Evolutionary conservation across 35 echinoderm and acorn worm genomes (phyloP).

Genomic region (Lytechinus variegatus): DNA sequence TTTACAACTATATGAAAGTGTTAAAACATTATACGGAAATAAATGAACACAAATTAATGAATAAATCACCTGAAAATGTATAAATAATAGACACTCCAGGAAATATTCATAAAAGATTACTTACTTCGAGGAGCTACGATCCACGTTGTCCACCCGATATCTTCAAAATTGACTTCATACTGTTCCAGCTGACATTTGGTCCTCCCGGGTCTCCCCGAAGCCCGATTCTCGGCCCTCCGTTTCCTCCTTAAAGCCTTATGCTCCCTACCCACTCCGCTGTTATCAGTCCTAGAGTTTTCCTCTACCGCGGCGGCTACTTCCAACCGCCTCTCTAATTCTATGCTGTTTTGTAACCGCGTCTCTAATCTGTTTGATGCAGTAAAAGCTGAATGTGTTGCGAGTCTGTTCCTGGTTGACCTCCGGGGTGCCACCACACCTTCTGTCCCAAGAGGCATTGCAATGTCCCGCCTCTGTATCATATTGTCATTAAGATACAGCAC

Average conservation of each 20-base stretch:
- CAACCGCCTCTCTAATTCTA: background rate
- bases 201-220: constrained; percentile 2
- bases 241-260: constrained; percentile 36
- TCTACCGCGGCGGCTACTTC: background rate
- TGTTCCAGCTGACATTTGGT: constrained; percentile 69
- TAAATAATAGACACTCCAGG: too few species aligned
- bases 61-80: too few species aligned
- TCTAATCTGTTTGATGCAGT: background rate
- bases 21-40: too few species aligned
- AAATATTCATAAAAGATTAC: background rate
- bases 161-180: constrained; percentile 71
- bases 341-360: constrained; percentile 3
- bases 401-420: background rate
- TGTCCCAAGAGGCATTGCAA: constrained; percentile 18
- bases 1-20: too few species aligned
- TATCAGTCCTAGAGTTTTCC: constrained; percentile 36
- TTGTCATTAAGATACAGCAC: constrained; percentile 74
- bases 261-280: background rate
- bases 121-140: constrained; percentile 73
- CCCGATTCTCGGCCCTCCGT: background rate
- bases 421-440: background rate
- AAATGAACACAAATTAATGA: too few species aligned
- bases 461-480: constrained; percentile 6
- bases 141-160: constrained; percentile 72
- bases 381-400: background rate